These are phyloP conservation scores for Campoplex capitator DNA, from an alignment of 2,888 invertebrate genomes.

Conservation along the genomic window DNA sequence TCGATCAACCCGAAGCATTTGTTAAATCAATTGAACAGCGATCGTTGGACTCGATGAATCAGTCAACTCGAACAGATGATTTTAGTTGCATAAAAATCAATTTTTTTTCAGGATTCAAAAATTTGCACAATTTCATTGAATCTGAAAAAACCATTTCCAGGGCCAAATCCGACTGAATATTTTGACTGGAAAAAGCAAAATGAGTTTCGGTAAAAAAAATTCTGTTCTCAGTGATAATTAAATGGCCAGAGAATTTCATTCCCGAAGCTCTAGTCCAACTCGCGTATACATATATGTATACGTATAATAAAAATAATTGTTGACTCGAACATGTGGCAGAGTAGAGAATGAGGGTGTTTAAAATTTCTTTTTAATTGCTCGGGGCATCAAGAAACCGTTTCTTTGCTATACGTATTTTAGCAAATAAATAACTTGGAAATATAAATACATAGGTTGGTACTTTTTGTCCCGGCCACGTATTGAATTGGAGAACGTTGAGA, in stretches of 20 bases:
- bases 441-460: neutral
- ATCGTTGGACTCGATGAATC: too few relatives aligned
- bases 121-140: too few relatives aligned
- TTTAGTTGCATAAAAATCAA: too few relatives aligned
- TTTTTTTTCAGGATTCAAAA: too few relatives aligned
- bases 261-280: neutral
- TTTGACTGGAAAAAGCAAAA: too few relatives aligned
- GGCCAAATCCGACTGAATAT: too few relatives aligned
- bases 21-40: too few relatives aligned
- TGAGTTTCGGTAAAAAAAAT: too few relatives aligned
- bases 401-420: neutral
- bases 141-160: too few relatives aligned
- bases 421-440: neutral
- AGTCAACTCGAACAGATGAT: too few relatives aligned
- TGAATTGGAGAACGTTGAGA: neutral
- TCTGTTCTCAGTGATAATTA: neutral
- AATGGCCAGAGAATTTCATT: neutral
- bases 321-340: neutral
- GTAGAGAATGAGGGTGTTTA: neutral
- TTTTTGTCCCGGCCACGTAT: neutral
- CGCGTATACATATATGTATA: neutral
- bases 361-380: conserved; percentile 10
- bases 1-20: too few relatives aligned
- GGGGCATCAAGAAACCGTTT: neutral
- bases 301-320: neutral